These are phyloP conservation scores for Bombus haemorrhoidalis DNA, from an alignment of 1,140 invertebrate species.

Conservation along the genomic window DNA sequence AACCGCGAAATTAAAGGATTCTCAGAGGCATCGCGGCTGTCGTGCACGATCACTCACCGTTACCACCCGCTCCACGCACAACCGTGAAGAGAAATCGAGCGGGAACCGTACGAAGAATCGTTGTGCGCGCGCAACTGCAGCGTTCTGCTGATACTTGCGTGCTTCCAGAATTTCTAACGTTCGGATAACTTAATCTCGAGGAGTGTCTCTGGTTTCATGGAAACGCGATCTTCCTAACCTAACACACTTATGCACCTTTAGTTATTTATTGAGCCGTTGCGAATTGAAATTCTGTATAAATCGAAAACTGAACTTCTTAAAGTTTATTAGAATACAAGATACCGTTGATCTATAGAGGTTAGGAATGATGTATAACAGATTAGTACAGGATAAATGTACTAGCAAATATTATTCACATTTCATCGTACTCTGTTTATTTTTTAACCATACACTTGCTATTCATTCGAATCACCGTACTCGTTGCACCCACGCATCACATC, in stretches of 20 bases:
- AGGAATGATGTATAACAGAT: background rate
- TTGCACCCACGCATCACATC: constrained; percentile 29
- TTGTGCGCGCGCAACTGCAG: constrained; percentile 6
- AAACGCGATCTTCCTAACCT: background rate
- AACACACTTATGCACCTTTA: background rate
- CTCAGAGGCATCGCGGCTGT: background rate
- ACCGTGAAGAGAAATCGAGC: constrained; percentile 34
- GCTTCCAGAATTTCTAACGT: background rate
- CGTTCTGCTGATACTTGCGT: background rate
- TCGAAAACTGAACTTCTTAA: no score
- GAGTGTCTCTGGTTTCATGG: background rate
- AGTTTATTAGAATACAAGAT: no score
- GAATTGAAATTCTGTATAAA: background rate
- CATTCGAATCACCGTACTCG: constrained; percentile 35
- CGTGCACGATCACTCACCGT: background rate
- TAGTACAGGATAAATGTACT: background rate
- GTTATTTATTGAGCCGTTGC: background rate
- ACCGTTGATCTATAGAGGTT: no score
- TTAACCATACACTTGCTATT: background rate
- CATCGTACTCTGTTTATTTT: background rate
- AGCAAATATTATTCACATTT: background rate
- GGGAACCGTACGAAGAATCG: background rate
- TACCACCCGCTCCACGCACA: background rate
- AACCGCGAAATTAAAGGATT: constrained; percentile 38
- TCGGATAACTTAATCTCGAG: background rate